phyloP scores from a whole-genome alignment of 2,888 invertebrate genomes.

The Netelia melanura region DNA sequence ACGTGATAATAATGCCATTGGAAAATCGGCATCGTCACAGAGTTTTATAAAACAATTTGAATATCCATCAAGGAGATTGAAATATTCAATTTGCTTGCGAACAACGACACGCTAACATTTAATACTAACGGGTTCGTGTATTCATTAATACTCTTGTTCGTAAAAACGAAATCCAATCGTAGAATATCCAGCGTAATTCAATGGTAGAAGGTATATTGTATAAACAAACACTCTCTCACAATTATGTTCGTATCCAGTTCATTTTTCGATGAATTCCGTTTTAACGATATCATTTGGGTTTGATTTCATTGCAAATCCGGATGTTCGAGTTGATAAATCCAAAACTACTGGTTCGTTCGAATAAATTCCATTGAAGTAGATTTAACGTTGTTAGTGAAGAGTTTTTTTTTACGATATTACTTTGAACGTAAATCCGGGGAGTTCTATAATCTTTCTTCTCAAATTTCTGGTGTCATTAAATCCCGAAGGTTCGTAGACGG shows the following conservation, averaged over 20 bases:
- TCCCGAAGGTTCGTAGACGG: background rate
- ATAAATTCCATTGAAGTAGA: background rate
- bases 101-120: background rate
- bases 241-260: no score
- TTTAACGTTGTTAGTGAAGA: background rate
- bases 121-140: background rate
- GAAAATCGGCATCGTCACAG: no score
- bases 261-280: no score
- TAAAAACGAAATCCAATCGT: background rate
- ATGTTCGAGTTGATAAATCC: no score
- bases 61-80: conserved; percentile 9
- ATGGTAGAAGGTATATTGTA: no score
- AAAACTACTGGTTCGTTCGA: background rate
- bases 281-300: no score
- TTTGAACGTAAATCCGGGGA: background rate
- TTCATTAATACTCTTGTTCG: background rate
- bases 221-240: no score
- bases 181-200: no score
- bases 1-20: no score
- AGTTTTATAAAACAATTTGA: background rate
- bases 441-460: background rate
- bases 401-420: background rate
- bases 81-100: conserved; percentile 10
- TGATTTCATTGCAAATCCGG: no score
- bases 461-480: conserved; percentile 1